phyloP scores from a whole-genome alignment of 2,888 invertebrate genomes.

The Apodemia hepburni region DNA sequence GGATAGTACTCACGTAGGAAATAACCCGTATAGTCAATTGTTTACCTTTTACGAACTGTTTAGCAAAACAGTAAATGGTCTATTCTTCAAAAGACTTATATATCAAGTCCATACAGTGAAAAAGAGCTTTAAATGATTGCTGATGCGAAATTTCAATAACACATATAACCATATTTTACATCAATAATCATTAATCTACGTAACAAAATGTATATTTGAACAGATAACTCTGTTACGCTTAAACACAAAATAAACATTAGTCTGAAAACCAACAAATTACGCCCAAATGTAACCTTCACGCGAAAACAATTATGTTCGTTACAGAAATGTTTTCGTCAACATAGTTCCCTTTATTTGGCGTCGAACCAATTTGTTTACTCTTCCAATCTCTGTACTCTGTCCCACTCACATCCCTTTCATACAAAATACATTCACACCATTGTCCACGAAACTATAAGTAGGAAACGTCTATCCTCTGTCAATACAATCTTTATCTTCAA shows the following conservation, averaged over 20 bases:
- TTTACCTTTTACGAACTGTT: too few species aligned
- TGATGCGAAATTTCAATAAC: too few species aligned
- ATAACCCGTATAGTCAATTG: too few species aligned
- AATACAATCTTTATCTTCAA: not conserved
- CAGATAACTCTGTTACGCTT: too few species aligned
- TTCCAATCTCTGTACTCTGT: not conserved
- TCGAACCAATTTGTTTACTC: not conserved
- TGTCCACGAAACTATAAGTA: not conserved
- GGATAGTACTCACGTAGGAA: too few species aligned
- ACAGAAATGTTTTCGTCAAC: slow-evolving; percentile 2
- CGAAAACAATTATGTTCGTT: not conserved
- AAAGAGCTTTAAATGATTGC: too few species aligned
- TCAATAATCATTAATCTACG: too few species aligned
- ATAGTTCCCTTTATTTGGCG: not conserved
- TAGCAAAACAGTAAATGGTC: too few species aligned
- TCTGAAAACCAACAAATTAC: not conserved
- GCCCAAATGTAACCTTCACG: not conserved
- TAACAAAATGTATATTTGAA: too few species aligned
- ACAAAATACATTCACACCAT: not conserved
- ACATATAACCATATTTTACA: too few species aligned
- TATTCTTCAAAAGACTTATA: too few species aligned
- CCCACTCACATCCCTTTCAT: not conserved
- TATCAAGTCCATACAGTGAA: too few species aligned
- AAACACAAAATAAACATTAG: not conserved
- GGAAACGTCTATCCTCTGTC: not conserved